phyloP scores from a whole-genome alignment of 2,888 invertebrate genomes.

The Trissonchulus sp. region DNA sequence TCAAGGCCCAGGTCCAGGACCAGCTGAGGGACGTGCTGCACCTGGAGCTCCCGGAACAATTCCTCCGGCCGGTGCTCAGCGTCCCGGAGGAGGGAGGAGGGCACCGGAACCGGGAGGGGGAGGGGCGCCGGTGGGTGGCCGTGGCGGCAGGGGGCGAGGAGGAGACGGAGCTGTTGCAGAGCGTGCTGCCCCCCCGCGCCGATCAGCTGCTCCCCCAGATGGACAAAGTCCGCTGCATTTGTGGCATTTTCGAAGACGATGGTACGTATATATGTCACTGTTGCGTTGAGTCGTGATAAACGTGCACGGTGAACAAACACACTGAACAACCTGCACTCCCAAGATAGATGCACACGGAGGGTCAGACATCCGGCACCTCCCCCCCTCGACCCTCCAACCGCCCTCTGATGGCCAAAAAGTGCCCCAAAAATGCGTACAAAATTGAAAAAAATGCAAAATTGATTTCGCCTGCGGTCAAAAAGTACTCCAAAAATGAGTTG shows the following conservation, averaged over 20 bases:
- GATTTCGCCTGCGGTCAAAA: too few relatives aligned
- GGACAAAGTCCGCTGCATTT: constrained; percentile 44
- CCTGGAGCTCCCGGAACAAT: not conserved
- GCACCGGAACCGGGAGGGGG: constrained; percentile 1
- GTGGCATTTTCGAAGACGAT: constrained; percentile 49
- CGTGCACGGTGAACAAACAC: too few relatives aligned
- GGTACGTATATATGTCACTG: constrained; percentile 37
- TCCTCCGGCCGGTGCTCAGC: not conserved
- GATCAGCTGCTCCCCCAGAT: constrained; percentile 40
- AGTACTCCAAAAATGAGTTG: too few relatives aligned
- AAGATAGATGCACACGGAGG: too few relatives aligned
- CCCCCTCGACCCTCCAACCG: too few relatives aligned
- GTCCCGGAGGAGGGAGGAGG: not conserved
- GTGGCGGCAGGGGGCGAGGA: not conserved
- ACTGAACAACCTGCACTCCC: too few relatives aligned
- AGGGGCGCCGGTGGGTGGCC: not conserved
- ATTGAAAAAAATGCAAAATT: too few relatives aligned
- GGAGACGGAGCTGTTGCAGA: not conserved
- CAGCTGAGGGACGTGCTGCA: constrained; percentile 23
- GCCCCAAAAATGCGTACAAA: too few relatives aligned
- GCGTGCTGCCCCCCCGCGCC: not conserved
- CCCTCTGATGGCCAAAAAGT: too few relatives aligned
- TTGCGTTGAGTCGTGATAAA: not conserved
- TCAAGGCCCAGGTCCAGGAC: not conserved
- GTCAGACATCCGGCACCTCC: too few relatives aligned